phyloP scores from a whole-genome alignment of 2,797 vertebrate species.

The Trachurus trachurus region DNA sequence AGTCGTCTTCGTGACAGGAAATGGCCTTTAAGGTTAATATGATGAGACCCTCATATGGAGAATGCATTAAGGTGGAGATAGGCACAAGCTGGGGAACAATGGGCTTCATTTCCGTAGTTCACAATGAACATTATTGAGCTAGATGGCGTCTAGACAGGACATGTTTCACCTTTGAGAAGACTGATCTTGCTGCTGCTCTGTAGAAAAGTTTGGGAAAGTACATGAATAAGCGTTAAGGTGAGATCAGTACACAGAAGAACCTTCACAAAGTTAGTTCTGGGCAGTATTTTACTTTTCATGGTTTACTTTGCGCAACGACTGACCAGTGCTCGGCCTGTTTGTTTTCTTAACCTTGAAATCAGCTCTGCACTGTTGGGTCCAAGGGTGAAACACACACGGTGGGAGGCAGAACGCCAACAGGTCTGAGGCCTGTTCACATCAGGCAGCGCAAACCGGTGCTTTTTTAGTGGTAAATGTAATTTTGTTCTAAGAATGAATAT shows the following conservation, averaged over 20 bases:
- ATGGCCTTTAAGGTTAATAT: slow-evolving; percentile 33
- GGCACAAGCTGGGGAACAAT: slow-evolving; percentile 50
- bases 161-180: not conserved
- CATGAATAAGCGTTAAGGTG: not conserved
- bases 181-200: not conserved
- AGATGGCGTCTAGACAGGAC: slow-evolving; percentile 29
- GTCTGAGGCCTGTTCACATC: too few species aligned
- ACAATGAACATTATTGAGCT: slow-evolving; percentile 7
- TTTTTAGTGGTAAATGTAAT: not conserved
- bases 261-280: not conserved
- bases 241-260: not conserved
- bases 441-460: not conserved
- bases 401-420: too few species aligned
- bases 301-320: not conserved
- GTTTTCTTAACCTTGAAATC: not conserved
- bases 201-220: not conserved
- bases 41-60: slow-evolving; percentile 68
- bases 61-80: slow-evolving; percentile 56
- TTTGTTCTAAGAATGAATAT: not conserved
- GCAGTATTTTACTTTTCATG: not conserved
- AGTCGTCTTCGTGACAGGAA: slow-evolving; percentile 34
- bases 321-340: too few species aligned
- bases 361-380: too few species aligned
- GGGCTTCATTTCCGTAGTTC: slow-evolving; percentile 54
- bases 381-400: too few species aligned